Evolutionary conservation across 2,888 invertebrate species (phyloP).

Genomic region (Leptopilina myrica): DNA sequence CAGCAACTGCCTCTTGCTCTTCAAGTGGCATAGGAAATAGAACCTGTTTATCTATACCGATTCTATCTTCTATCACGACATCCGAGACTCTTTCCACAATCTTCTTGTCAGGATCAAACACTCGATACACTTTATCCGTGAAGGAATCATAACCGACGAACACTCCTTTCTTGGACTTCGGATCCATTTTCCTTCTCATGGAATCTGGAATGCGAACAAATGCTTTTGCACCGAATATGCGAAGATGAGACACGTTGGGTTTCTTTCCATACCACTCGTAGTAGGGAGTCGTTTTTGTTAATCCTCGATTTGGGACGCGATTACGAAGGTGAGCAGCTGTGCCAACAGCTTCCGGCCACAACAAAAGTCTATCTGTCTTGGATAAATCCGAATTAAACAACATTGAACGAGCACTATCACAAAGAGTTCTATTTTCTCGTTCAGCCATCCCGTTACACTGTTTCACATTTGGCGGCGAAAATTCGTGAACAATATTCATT

Average conservation of each 20-base stretch:
- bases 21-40: constrained; percentile 19
- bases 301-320: constrained; percentile 45
- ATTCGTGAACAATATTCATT: constrained; percentile 65
- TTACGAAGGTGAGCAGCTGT: constrained; percentile 40
- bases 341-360: constrained; percentile 44
- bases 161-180: constrained; percentile 64
- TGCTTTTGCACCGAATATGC: constrained; percentile 68
- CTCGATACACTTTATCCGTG: constrained; percentile 12
- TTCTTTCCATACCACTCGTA: constrained; percentile 67
- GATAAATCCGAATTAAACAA: constrained; percentile 57
- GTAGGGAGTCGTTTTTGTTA: constrained; percentile 61
- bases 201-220: constrained; percentile 67
- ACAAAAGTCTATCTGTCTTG: constrained; percentile 46
- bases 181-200: constrained; percentile 65
- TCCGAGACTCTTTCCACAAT: constrained; percentile 29
- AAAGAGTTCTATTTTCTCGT: constrained; percentile 57
- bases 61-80: constrained; percentile 12
- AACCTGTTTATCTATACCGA: background rate
- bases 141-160: constrained; percentile 67
- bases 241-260: constrained; percentile 62
- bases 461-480: constrained; percentile 64
- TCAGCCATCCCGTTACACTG: constrained; percentile 69
- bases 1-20: background rate
- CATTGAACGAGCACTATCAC: constrained; percentile 62
- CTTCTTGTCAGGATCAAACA: constrained; percentile 22